These are phyloP conservation scores for Drosophila kepulauana DNA, from an alignment of 1,140 invertebrate species.

Conservation along the genomic window DNA sequence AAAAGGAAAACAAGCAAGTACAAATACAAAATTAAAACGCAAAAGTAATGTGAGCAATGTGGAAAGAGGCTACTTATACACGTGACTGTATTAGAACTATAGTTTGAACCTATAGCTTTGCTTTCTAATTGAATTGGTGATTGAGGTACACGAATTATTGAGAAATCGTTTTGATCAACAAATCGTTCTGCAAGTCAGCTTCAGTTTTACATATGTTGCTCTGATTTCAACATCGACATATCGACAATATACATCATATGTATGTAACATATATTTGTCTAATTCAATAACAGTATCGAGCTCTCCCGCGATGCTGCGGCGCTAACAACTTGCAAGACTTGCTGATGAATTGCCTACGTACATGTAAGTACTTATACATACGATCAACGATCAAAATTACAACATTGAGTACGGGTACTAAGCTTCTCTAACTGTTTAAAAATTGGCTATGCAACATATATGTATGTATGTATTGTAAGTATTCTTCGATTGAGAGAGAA, in stretches of 20 bases:
- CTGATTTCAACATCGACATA: neutral
- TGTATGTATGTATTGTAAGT: constrained; percentile 48
- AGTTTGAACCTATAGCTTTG: no score
- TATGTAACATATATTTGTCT: neutral
- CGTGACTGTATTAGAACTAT: no score
- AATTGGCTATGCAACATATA: constrained; percentile 73
- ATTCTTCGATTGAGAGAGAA: constrained; percentile 43
- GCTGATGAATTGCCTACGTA: constrained; percentile 69
- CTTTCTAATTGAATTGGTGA: no score
- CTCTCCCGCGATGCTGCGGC: constrained; percentile 1
- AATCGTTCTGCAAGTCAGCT: no score
- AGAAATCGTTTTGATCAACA: no score
- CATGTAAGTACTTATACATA: constrained; percentile 63
- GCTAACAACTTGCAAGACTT: constrained; percentile 42
- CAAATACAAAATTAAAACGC: no score
- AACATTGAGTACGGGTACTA: constrained; percentile 79
- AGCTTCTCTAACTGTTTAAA: constrained; percentile 70
- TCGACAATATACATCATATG: no score
- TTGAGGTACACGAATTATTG: no score
- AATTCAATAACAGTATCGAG: neutral
- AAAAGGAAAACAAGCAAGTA: no score
- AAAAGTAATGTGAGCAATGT: no score
- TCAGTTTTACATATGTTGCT: no score
- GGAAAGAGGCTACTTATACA: no score
- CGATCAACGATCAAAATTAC: constrained; percentile 77